A percentile compares a stretch with the other conserved stretches of the same genome.
Evolutionary conservation across 2,888 invertebrate species (phyloP).

Genomic region (Drosophila longiperda): DNA sequence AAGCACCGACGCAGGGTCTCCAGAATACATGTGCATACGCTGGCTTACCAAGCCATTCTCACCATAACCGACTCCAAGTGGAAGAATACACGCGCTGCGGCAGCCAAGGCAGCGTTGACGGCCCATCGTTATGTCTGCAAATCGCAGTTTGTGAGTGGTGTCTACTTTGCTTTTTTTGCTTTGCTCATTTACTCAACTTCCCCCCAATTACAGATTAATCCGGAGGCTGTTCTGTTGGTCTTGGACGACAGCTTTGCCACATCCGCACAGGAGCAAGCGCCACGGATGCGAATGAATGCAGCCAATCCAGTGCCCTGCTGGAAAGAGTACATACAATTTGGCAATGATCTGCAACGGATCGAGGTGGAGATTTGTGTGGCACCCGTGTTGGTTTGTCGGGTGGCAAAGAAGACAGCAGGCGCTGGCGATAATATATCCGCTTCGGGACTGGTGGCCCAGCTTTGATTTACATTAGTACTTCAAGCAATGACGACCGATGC

Average conservation of each 20-base stretch:
- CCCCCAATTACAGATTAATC: slow-evolving; percentile 77
- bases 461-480: slow-evolving; percentile 63
- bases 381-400: slow-evolving; percentile 93
- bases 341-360: slow-evolving; percentile 51
- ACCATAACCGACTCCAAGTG: slow-evolving; percentile 89
- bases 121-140: slow-evolving; percentile 94
- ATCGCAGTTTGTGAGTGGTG: slow-evolving; percentile 85
- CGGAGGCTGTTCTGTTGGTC: slow-evolving; percentile 86
- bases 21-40: slow-evolving; percentile 93
- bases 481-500: slow-evolving; percentile 20
- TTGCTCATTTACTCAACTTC: background rate
- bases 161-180: background rate
- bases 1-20: slow-evolving; percentile 87
- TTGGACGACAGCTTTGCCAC: slow-evolving; percentile 94
- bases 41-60: slow-evolving; percentile 94
- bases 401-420: slow-evolving; percentile 92
- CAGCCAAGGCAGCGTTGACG: slow-evolving; percentile 92
- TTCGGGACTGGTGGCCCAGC: slow-evolving; percentile 92
- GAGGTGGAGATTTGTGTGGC: slow-evolving; percentile 90
- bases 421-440: slow-evolving; percentile 95
- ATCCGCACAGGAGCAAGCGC: slow-evolving; percentile 86
- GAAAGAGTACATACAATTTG: slow-evolving; percentile 87
- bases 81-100: slow-evolving; percentile 92
- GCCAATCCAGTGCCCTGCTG: slow-evolving; percentile 93
- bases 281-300: slow-evolving; percentile 88